These are phyloP conservation scores for Squalus acanthias DNA, from an alignment of 2,797 vertebrate genomes.

Conservation along the genomic window DNA sequence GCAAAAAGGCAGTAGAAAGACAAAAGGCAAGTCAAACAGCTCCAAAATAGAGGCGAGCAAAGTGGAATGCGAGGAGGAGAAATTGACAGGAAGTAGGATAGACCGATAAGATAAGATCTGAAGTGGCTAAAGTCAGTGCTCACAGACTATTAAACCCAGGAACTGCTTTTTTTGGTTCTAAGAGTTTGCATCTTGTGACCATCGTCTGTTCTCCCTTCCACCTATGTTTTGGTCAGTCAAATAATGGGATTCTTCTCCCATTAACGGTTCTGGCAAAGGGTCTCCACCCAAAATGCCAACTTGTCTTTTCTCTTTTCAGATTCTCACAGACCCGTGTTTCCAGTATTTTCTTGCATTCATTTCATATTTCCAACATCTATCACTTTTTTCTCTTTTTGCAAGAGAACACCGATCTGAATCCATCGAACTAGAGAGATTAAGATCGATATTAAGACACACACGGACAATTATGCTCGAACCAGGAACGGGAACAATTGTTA, in stretches of 20 bases:
- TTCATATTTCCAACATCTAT: not conserved
- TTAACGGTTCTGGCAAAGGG: not conserved
- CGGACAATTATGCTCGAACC: not conserved
- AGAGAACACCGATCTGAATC: not conserved
- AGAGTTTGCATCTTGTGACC: not conserved
- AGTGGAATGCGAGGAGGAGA: not conserved
- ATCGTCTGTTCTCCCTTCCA: not conserved
- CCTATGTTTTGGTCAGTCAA: not conserved
- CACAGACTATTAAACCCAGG: not conserved
- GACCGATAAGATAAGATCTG: not conserved
- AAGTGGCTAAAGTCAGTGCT: not conserved
- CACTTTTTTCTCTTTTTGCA: not conserved
- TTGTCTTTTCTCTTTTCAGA: not conserved
- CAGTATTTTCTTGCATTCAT: not conserved
- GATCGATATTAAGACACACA: not conserved
- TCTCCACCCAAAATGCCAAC: not conserved
- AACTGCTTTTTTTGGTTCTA: not conserved
- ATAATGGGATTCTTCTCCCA: not conserved
- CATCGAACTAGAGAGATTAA: not conserved
- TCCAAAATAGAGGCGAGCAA: not conserved
- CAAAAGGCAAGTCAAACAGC: not conserved
- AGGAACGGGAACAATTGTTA: slow-evolving; percentile 1
- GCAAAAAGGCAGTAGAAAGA: not conserved
- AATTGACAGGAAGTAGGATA: not conserved
- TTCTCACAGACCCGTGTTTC: not conserved